These are phyloP conservation scores for Chironomus riparius DNA, from an alignment of 2,888 invertebrate genomes.

Conservation along the genomic window DNA sequence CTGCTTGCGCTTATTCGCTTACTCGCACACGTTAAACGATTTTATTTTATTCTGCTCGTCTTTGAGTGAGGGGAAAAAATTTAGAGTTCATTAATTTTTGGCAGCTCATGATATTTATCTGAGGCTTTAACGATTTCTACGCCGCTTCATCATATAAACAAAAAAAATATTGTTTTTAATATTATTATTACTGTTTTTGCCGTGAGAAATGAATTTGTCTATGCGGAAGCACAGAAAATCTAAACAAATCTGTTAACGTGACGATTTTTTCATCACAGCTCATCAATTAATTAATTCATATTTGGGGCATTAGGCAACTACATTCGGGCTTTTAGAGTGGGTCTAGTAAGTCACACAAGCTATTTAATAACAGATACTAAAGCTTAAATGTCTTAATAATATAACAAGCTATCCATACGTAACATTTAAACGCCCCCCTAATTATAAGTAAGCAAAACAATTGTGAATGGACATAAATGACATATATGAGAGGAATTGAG, in stretches of 20 bases:
- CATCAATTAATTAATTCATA: not conserved
- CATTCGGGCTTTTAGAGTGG: too few species aligned
- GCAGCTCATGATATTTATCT: constrained; percentile 26
- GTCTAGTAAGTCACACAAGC: too few species aligned
- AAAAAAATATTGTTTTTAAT: not conserved
- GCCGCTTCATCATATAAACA: not conserved
- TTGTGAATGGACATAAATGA: not conserved
- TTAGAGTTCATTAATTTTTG: constrained; percentile 24
- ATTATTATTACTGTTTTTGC: not conserved
- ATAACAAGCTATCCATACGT: too few species aligned
- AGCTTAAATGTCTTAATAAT: too few species aligned
- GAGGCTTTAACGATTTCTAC: not conserved
- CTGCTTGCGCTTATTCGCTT: too few species aligned
- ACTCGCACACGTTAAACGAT: not conserved
- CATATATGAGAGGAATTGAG: not conserved
- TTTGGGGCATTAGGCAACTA: too few species aligned
- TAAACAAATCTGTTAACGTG: not conserved
- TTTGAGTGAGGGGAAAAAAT: too few species aligned
- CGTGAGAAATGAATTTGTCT: not conserved
- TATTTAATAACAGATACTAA: too few species aligned
- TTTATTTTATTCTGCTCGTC: not conserved
- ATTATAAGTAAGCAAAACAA: too few species aligned
- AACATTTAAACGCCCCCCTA: too few species aligned
- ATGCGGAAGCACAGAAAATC: not conserved
- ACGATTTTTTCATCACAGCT: not conserved